Percentiles rank a stretch among this genome's conserved stretches.
These are phyloP conservation scores for Syritta pipiens DNA, from an alignment of 2,888 invertebrate species.

Conservation along the genomic window DNA sequence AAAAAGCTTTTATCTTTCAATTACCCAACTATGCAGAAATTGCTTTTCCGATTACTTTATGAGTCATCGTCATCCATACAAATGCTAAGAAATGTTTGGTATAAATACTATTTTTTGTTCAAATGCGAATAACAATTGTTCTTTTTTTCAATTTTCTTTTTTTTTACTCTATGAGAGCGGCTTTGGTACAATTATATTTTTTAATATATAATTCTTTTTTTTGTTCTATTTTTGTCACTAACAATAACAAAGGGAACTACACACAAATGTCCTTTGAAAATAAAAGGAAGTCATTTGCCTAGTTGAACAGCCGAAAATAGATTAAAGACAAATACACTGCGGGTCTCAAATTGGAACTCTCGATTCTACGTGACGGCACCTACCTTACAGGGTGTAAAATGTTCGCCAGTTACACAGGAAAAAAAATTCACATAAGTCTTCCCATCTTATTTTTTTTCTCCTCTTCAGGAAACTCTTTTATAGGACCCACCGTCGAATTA, in stretches of 20 bases:
- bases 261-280: slow-evolving; percentile 8
- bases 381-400: slow-evolving; percentile 10
- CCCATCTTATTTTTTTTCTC: background rate
- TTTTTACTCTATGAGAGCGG: slow-evolving; percentile 52
- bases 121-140: slow-evolving; percentile 19
- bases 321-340: slow-evolving; percentile 40
- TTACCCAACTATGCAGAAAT: slow-evolving; percentile 21
- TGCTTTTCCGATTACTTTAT: background rate
- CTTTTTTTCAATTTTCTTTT: slow-evolving; percentile 8
- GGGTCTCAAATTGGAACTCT: background rate
- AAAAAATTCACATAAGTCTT: slow-evolving; percentile 21
- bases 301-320: slow-evolving; percentile 19
- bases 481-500: slow-evolving; percentile 22
- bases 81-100: slow-evolving; percentile 21
- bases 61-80: background rate
- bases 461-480: slow-evolving; percentile 2
- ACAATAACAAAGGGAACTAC: slow-evolving; percentile 19
- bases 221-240: background rate
- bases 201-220: slow-evolving; percentile 32
- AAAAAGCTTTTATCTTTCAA: slow-evolving; percentile 26
- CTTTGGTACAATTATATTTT: slow-evolving; percentile 57
- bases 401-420: slow-evolving; percentile 13
- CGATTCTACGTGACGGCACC: background rate
- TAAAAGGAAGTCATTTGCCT: slow-evolving; percentile 19
- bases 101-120: slow-evolving; percentile 11